Evolutionary conservation across 2,797 vertebrate genomes (phyloP).

Genomic region (Spea hammondii): DNA sequence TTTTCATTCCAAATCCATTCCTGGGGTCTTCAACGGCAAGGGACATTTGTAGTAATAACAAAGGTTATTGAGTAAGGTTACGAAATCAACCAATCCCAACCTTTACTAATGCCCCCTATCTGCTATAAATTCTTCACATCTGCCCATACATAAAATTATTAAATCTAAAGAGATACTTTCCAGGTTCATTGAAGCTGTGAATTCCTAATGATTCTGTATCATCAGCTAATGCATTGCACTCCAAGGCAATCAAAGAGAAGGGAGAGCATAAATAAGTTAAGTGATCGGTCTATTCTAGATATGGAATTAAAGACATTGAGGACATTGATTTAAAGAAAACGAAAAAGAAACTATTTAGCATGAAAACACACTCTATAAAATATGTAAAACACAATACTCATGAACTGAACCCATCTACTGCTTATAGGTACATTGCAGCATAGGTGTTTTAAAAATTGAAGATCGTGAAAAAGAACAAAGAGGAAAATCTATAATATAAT

Average conservation of each 20-base stretch:
- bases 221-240: slow-evolving; percentile 46
- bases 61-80: too few relatives aligned
- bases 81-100: background rate
- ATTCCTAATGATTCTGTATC: slow-evolving; percentile 37
- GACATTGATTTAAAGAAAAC: too few relatives aligned
- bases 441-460: too few relatives aligned
- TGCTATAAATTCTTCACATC: slow-evolving; percentile 36
- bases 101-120: slow-evolving; percentile 15
- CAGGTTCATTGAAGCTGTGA: slow-evolving; percentile 45
- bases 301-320: too few relatives aligned
- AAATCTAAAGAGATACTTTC: slow-evolving; percentile 32
- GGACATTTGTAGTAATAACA: too few relatives aligned
- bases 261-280: slow-evolving; percentile 32
- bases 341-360: too few relatives aligned
- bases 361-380: too few relatives aligned
- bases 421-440: background rate
- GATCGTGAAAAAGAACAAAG: too few relatives aligned
- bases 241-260: slow-evolving; percentile 41
- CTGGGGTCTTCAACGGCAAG: too few relatives aligned
- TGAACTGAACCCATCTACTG: background rate
- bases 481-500: too few relatives aligned
- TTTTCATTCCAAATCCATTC: too few relatives aligned
- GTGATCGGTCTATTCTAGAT: slow-evolving; percentile 20
- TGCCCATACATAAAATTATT: slow-evolving; percentile 24
- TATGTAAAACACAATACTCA: too few relatives aligned